Percentiles rank a stretch among this genome's conserved stretches.
Conservation (phyloP, 64 coral and sea anemone genomes). For the Stichodactyla helianthus region DNA sequence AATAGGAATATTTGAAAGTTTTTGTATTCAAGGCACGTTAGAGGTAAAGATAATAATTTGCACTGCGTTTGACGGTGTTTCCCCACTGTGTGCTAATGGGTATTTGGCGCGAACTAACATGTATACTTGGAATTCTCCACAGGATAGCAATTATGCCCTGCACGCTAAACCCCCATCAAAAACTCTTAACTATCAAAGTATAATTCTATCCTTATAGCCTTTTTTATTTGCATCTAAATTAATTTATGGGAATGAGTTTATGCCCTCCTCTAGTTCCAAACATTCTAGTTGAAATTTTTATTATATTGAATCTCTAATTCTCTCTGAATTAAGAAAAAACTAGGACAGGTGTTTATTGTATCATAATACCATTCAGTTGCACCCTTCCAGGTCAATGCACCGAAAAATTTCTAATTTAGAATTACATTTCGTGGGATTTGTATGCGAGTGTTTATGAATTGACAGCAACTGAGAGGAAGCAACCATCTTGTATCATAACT, state of each 20-base stretch:
- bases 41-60: neutral
- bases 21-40: neutral
- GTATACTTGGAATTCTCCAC: neutral
- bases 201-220: neutral
- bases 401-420: neutral
- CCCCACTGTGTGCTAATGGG: neutral
- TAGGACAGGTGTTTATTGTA: no score
- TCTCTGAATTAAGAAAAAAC: no score
- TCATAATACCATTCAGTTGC: no score
- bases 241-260: no score
- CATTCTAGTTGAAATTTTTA: no score
- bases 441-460: neutral
- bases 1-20: neutral
- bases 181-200: neutral
- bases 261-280: no score
- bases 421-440: neutral
- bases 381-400: no score
- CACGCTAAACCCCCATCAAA: neutral
- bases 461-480: neutral
- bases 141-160: neutral
- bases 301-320: no score
- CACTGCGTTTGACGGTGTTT: neutral
- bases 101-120: neutral
- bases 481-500: neutral
- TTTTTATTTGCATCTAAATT: neutral